phyloP scores from a whole-genome alignment of 2,888 invertebrate genomes.

The Lycophotia porphyrea region DNA sequence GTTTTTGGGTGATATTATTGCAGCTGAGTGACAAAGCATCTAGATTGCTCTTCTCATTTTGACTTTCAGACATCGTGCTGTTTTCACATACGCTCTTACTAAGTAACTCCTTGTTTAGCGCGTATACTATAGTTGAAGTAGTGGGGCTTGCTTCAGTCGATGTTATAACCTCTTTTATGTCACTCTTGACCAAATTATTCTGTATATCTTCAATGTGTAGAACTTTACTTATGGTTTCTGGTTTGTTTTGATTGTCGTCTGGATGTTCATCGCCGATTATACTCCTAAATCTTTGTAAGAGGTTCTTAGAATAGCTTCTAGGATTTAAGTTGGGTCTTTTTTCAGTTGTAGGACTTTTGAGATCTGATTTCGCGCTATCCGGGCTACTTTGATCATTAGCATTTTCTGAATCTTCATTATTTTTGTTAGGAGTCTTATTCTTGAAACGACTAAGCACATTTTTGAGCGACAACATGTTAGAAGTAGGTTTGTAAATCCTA shows the following conservation, averaged over 20 bases:
- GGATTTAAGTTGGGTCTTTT: slow-evolving; percentile 85
- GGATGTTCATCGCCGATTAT: slow-evolving; percentile 88
- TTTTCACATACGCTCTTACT: slow-evolving; percentile 86
- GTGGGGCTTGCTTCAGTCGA: slow-evolving; percentile 81
- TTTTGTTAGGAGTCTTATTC: slow-evolving; percentile 83
- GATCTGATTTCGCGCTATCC: slow-evolving; percentile 79
- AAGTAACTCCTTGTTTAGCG: slow-evolving; percentile 75
- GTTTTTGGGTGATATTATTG: slow-evolving; percentile 81
- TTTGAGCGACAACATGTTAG: slow-evolving; percentile 89
- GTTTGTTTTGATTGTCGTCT: slow-evolving; percentile 81
- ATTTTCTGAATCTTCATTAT: slow-evolving; percentile 82
- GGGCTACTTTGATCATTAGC: slow-evolving; percentile 84
- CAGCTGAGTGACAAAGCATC: slow-evolving; percentile 85
- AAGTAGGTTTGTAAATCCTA: slow-evolving; percentile 93
- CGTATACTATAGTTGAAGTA: slow-evolving; percentile 76
- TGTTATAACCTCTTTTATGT: slow-evolving; percentile 84
- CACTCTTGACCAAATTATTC: slow-evolving; percentile 74
- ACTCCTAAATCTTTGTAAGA: slow-evolving; percentile 87
- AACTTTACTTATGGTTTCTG: slow-evolving; percentile 68
- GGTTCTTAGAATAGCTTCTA: slow-evolving; percentile 86
- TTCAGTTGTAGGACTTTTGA: slow-evolving; percentile 84
- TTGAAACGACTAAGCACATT: slow-evolving; percentile 90
- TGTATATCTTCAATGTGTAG: slow-evolving; percentile 69
- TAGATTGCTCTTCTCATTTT: slow-evolving; percentile 83
- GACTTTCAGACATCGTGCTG: slow-evolving; percentile 81